Percentiles rank a stretch among this genome's conserved stretches.
Conservation (phyloP, 1,140 invertebrate species). For the Pantala flavescens region DNA sequence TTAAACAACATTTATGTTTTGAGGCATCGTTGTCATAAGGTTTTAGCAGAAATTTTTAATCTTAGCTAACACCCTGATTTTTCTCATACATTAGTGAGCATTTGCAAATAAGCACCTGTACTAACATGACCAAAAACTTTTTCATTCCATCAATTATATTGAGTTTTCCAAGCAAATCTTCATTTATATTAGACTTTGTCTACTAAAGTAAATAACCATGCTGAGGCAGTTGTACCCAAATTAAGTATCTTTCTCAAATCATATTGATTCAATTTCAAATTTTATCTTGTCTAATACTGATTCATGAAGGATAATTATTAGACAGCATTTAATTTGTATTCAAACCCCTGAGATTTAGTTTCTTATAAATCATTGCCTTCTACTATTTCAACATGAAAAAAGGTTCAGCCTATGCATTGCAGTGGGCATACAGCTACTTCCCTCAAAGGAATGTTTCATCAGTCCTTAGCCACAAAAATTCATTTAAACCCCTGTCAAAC, state of each 20-base stretch:
- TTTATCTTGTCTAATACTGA: background rate
- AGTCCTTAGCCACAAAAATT: background rate
- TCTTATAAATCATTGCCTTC: conserved; percentile 6
- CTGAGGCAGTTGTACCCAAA: background rate
- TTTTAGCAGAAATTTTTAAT: too few species aligned
- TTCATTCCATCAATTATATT: too few species aligned
- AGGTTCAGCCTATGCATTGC: background rate
- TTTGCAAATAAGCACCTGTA: background rate
- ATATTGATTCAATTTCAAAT: background rate
- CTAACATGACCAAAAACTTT: background rate
- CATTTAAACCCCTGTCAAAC: background rate
- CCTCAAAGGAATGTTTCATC: background rate
- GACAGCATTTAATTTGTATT: conserved; percentile 13
- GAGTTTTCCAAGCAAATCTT: too few species aligned
- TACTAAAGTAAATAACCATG: background rate
- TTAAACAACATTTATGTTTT: too few species aligned
- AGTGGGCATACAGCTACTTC: background rate
- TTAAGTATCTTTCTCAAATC: background rate
- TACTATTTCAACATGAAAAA: background rate
- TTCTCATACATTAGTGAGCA: background rate
- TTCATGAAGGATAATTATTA: background rate
- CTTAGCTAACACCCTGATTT: too few species aligned
- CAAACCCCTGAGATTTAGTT: conserved; percentile 21
- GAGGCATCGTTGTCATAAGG: too few species aligned
- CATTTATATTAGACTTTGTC: too few species aligned